Evolutionary conservation across 1,140 invertebrate species (phyloP).

Genomic region (Tetraneura akinire): DNA sequence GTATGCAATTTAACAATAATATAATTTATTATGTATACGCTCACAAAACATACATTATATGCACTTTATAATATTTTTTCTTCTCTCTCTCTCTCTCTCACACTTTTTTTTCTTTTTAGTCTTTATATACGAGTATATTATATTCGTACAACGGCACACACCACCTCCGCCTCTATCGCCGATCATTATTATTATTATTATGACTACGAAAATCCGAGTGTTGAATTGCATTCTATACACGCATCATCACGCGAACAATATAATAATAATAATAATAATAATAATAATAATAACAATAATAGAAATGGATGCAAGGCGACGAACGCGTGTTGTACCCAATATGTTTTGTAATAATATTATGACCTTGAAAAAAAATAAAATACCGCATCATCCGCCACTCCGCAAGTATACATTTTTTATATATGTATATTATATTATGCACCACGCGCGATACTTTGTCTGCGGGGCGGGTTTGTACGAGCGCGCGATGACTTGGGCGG

Average conservation of each 20-base stretch:
- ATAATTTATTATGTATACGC: no score
- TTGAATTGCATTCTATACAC: not conserved
- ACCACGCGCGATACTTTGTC: not conserved
- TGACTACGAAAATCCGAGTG: no score
- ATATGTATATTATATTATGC: constrained; percentile 6
- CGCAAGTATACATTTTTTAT: not conserved
- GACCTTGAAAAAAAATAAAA: constrained; percentile 21
- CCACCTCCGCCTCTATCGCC: not conserved
- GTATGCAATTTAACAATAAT: not conserved
- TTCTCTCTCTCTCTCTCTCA: not conserved
- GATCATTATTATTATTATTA: not conserved
- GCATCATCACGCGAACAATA: not conserved
- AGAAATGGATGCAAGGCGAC: constrained; percentile 1
- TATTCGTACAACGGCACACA: constrained; percentile 15
- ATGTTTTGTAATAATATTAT: not conserved
- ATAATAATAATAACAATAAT: constrained; percentile 29
- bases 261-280: constrained; percentile 27
- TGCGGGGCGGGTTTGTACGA: not conserved
- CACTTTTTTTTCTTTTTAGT: no score
- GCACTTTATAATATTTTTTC: constrained; percentile 12
- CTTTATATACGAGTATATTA: no score
- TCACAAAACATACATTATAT: not conserved
- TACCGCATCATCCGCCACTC: not conserved
- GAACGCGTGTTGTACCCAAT: not conserved
- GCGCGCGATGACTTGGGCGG: not conserved